Evolutionary conservation across 1,140 invertebrate genomes (phyloP).

Genomic region (Bactericera cockerelli): DNA sequence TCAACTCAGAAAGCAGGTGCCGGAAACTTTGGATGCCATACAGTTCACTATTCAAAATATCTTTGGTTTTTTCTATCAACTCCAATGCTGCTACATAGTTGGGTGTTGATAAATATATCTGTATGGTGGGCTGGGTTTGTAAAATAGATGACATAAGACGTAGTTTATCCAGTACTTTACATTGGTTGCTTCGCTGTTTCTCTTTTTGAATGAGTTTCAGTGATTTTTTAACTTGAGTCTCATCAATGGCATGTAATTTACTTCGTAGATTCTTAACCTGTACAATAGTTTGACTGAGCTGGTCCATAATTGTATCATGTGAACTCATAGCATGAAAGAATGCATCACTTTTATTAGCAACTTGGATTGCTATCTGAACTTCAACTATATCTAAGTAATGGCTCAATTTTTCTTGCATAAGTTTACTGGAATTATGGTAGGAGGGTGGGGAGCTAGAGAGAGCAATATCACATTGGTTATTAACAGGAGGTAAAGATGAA

Average conservation of each 20-base stretch:
- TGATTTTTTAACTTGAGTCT: constrained; percentile 53
- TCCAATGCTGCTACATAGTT: constrained; percentile 97
- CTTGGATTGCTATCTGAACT: constrained; percentile 87
- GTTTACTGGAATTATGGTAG: constrained; percentile 18
- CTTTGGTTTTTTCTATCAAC: constrained; percentile 90
- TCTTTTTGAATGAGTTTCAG: constrained; percentile 50
- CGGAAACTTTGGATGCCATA: constrained; percentile 85
- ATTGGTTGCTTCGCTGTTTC: constrained; percentile 32
- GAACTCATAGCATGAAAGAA: constrained; percentile 96
- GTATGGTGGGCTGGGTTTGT: constrained; percentile 95
- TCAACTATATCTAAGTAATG: constrained; percentile 92
- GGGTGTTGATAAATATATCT: constrained; percentile 80
- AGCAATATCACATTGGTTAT: constrained; percentile 5
- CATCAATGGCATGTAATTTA: constrained; percentile 23
- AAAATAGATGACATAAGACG: constrained; percentile 89
- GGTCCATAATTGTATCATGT: constrained; percentile 81
- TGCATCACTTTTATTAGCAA: constrained; percentile 85
- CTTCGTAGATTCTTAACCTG: constrained; percentile 54
- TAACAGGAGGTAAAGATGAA: not conserved
- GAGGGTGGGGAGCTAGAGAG: constrained; percentile 11
- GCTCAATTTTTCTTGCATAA: constrained; percentile 43
- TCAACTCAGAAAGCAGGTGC: constrained; percentile 87
- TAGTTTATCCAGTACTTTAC: constrained; percentile 37
- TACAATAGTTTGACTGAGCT: constrained; percentile 64
- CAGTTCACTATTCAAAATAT: constrained; percentile 76